Evolutionary conservation across 1,140 invertebrate genomes (phyloP).

Genomic region (Euborellia annulipes): DNA sequence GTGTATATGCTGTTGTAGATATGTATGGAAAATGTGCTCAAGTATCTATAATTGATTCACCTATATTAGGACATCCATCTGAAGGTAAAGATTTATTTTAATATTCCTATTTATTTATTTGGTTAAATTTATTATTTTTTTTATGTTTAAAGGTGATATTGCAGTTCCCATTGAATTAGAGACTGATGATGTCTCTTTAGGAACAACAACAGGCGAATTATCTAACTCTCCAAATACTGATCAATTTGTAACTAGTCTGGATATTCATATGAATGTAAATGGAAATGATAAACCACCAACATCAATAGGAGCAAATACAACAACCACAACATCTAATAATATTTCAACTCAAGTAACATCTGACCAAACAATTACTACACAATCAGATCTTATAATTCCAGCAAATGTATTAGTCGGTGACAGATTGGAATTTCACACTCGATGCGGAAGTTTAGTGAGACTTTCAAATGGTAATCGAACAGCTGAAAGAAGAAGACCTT

Average conservation of each 20-base stretch:
- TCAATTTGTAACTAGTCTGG: conserved; percentile 28
- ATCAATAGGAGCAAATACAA: too few relatives aligned
- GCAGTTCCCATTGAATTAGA: background rate
- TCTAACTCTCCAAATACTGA: too few relatives aligned
- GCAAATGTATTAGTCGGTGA: conserved; percentile 31
- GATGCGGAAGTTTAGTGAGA: conserved; percentile 75
- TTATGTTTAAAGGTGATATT: background rate
- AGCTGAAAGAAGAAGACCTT: conserved; percentile 65
- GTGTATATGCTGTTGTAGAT: conserved; percentile 74
- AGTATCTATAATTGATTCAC: conserved; percentile 38
- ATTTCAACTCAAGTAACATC: too few relatives aligned
- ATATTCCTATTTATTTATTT: too few relatives aligned
- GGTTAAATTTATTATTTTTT: too few relatives aligned
- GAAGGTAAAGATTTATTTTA: too few relatives aligned
- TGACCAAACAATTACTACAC: too few relatives aligned
- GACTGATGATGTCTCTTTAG: background rate
- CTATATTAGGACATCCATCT: too few relatives aligned
- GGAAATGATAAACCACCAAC: too few relatives aligned
- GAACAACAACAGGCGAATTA: background rate
- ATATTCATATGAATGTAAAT: conserved; percentile 29
- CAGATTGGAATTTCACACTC: conserved; percentile 69
- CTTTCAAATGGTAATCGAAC: conserved; percentile 68
- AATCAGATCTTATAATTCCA: too few relatives aligned
- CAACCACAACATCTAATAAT: too few relatives aligned
- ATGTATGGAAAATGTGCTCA: conserved; percentile 88